These are phyloP conservation scores for Alentia gelatinosa DNA, from an alignment of 2,888 invertebrate genomes.

Conservation along the genomic window DNA sequence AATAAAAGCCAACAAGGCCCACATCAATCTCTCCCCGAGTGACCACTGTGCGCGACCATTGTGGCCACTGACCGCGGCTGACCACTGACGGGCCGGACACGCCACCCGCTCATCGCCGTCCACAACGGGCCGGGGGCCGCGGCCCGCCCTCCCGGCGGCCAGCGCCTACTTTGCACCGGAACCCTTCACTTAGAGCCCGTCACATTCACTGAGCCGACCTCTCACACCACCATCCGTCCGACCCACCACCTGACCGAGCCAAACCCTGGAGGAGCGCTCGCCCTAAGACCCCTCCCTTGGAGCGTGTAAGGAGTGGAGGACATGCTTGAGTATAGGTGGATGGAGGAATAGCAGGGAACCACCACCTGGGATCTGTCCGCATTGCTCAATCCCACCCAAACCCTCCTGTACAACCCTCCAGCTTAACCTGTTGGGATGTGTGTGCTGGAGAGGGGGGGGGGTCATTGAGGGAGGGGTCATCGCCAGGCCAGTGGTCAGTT, in stretches of 20 bases:
- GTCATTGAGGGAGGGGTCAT: too few relatives aligned
- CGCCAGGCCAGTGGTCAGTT: too few relatives aligned
- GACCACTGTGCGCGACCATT: background rate
- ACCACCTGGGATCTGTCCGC: too few relatives aligned
- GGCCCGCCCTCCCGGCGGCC: background rate
- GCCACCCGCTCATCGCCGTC: background rate
- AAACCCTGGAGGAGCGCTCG: too few relatives aligned
- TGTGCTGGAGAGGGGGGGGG: too few relatives aligned
- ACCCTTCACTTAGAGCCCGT: slow-evolving; percentile 1
- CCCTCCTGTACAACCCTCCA: too few relatives aligned
- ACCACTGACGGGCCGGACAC: background rate
- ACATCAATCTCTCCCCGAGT: background rate
- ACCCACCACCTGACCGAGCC: background rate
- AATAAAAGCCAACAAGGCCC: background rate
- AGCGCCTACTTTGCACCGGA: slow-evolving; percentile 5
- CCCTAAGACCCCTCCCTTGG: too few relatives aligned
- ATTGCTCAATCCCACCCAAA: too few relatives aligned
- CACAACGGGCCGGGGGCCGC: background rate
- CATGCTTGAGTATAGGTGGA: too few relatives aligned
- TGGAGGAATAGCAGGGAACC: too few relatives aligned
- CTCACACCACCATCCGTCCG: background rate
- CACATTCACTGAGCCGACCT: background rate
- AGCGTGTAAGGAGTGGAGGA: too few relatives aligned
- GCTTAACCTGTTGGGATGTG: too few relatives aligned
- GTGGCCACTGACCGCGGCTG: background rate